Evolutionary conservation across 1,140 invertebrate species (phyloP).

Genomic region (Cyclina sinensis): DNA sequence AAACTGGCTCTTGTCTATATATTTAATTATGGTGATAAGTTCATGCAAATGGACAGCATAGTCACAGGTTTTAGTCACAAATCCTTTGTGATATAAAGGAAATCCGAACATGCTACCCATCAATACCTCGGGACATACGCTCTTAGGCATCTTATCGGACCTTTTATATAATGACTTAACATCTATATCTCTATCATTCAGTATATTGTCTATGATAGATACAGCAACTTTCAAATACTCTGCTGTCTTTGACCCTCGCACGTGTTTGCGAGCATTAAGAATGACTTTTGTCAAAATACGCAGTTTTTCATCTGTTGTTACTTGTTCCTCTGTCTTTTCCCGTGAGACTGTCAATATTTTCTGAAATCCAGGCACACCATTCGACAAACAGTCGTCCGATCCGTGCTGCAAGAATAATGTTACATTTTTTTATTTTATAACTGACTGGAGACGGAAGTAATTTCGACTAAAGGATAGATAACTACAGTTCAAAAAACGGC

Average conservation of each 20-base stretch:
- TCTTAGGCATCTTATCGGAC: not conserved
- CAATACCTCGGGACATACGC: constrained; percentile 67
- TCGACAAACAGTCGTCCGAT: no score
- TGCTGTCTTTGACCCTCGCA: constrained; percentile 61
- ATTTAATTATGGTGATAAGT: constrained; percentile 54
- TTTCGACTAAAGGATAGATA: no score
- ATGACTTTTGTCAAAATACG: not conserved
- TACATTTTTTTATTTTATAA: no score
- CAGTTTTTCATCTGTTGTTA: not conserved
- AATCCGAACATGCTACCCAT: constrained; percentile 67
- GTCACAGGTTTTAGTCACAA: constrained; percentile 65
- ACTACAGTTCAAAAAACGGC: no score
- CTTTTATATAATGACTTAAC: not conserved
- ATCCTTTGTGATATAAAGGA: constrained; percentile 71
- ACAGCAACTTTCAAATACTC: constrained; percentile 48
- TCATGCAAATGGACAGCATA: constrained; percentile 29
- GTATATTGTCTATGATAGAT: constrained; percentile 18
- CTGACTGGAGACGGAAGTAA: no score
- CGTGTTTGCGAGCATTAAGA: constrained; percentile 50
- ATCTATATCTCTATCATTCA: not conserved
- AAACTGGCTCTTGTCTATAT: not conserved
- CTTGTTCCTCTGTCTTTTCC: not conserved
- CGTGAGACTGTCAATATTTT: no score
- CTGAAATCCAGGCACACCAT: no score
- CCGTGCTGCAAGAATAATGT: no score